Evolutionary conservation across 1,140 invertebrate species (phyloP).

Genomic region (Diploscapter pachys): DNA sequence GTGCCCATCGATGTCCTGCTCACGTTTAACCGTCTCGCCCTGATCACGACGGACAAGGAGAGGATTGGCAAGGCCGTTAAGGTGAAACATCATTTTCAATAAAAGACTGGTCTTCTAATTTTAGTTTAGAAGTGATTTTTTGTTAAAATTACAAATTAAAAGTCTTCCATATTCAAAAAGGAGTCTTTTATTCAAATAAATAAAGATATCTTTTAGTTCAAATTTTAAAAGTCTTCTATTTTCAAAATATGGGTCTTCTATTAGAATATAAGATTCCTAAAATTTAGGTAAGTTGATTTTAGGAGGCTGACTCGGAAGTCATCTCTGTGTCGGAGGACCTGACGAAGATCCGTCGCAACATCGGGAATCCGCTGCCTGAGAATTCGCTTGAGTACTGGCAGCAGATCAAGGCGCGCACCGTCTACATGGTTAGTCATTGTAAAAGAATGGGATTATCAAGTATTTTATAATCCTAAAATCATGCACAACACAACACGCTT

Average conservation of each 20-base stretch:
- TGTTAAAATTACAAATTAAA: no score
- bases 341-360: conserved; percentile 75
- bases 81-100: neutral
- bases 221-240: no score
- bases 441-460: neutral
- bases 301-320: conserved; percentile 69
- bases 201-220: no score
- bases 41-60: conserved; percentile 69
- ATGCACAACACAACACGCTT: conserved; percentile 14
- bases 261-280: no score
- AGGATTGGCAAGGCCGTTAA: conserved; percentile 72
- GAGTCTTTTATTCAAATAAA: no score
- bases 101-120: no score
- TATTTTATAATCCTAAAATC: conserved; percentile 29
- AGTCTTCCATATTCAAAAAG: no score
- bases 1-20: conserved; percentile 77
- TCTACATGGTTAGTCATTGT: conserved; percentile 68
- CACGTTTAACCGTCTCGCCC: conserved; percentile 80
- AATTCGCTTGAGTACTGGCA: conserved; percentile 77
- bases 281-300: neutral
- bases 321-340: conserved; percentile 77
- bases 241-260: no score
- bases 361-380: conserved; percentile 76
- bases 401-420: conserved; percentile 72
- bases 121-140: no score